phyloP scores from a whole-genome alignment of 2,888 invertebrate genomes.

The Kuschelorhynchus macadamiae region DNA sequence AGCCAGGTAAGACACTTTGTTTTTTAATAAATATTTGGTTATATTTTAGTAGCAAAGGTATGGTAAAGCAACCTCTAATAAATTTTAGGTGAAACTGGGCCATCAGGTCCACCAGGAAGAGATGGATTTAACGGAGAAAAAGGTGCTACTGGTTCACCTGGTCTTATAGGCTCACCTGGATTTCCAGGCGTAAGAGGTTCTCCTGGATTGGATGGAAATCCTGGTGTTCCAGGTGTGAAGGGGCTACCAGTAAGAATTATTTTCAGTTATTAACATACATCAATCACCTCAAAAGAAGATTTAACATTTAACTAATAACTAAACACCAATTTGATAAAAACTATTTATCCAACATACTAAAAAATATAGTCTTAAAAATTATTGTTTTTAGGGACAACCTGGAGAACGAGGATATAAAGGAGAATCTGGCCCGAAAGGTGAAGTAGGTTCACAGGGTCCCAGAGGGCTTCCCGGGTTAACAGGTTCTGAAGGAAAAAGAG shows the following conservation, averaged over 20 bases:
- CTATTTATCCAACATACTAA: too few species aligned
- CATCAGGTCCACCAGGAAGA: conserved; percentile 82
- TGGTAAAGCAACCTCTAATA: background rate
- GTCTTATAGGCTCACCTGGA: conserved; percentile 83
- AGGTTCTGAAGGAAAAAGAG: conserved; percentile 86
- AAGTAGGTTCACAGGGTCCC: conserved; percentile 80
- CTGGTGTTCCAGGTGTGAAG: conserved; percentile 82
- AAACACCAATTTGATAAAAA: background rate
- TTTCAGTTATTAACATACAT: too few species aligned
- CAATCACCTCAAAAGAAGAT: too few species aligned
- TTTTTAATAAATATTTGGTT: too few species aligned
- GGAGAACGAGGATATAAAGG: conserved; percentile 88
- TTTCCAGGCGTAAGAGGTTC: conserved; percentile 86
- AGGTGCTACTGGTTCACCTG: conserved; percentile 80
- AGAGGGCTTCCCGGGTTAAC: conserved; percentile 81
- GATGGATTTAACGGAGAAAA: conserved; percentile 88
- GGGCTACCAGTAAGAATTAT: conserved; percentile 77
- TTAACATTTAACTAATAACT: too few species aligned
- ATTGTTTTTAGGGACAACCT: conserved; percentile 74
- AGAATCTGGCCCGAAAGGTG: conserved; percentile 83
- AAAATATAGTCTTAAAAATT: too few species aligned
- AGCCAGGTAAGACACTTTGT: conserved; percentile 54
- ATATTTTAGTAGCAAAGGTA: too few species aligned
- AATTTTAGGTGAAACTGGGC: conserved; percentile 81
- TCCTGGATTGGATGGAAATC: conserved; percentile 81